phyloP scores from a whole-genome alignment of 2,113 vertebrate species.

The Piprites chloris region DNA sequence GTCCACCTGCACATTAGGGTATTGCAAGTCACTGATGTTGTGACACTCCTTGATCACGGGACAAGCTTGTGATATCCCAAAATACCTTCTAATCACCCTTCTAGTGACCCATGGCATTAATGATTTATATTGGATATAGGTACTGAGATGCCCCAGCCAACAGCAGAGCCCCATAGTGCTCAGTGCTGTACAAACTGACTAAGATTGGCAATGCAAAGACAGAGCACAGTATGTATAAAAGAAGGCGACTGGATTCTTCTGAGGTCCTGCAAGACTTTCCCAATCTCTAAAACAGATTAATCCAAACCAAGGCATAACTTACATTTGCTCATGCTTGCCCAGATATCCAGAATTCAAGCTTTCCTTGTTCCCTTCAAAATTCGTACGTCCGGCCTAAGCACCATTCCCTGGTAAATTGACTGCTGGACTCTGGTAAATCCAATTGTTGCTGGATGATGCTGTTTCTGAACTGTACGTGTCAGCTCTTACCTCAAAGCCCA shows the following conservation, averaged over 20 bases:
- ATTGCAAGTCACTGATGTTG: not conserved
- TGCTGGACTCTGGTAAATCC: not conserved
- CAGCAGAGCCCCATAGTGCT: not conserved
- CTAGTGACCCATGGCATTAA: not conserved
- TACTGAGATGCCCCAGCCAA: not conserved
- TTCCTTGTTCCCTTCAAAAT: not conserved
- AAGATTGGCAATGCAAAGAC: not conserved
- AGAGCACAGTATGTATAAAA: not conserved
- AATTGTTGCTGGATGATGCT: not conserved
- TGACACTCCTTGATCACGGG: not conserved
- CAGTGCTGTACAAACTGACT: not conserved
- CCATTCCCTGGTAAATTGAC: too few species aligned
- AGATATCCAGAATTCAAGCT: not conserved
- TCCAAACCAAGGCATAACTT: not conserved
- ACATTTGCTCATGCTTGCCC: not conserved
- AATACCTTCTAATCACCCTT: not conserved
- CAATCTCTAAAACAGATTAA: not conserved
- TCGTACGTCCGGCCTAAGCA: not conserved
- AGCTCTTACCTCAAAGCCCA: not conserved
- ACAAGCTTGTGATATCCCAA: not conserved
- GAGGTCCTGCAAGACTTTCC: not conserved
- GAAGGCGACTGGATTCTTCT: not conserved
- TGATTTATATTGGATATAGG: not conserved
- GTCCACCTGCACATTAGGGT: not conserved
- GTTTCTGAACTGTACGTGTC: not conserved